Evolutionary conservation across 1,140 invertebrate genomes (phyloP).

Genomic region (Drosophila pruinosa): DNA sequence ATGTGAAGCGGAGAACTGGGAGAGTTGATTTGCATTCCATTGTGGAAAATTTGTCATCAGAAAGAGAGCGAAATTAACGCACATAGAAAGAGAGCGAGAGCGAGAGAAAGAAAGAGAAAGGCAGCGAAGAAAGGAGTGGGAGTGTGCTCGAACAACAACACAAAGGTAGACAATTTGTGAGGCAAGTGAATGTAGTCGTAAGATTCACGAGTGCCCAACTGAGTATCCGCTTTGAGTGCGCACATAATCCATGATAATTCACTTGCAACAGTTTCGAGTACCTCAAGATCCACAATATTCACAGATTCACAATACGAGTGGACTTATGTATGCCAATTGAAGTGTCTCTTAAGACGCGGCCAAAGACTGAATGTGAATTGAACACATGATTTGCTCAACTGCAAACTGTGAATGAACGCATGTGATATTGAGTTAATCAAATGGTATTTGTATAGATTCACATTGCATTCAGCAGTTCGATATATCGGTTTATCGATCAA

Average conservation of each 20-base stretch:
- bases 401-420: not conserved
- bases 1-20: not conserved
- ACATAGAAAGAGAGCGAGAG: not conserved
- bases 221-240: not conserved
- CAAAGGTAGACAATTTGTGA: not conserved
- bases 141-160: not conserved
- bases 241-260: constrained; percentile 3
- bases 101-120: not conserved
- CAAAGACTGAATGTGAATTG: not conserved
- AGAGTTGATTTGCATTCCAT: constrained; percentile 42
- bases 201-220: not conserved
- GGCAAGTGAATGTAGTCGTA: not conserved
- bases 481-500: no score
- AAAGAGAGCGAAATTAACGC: not conserved
- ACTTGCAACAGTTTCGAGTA: not conserved
- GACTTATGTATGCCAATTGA: not conserved
- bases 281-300: not conserved
- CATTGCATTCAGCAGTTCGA: not conserved
- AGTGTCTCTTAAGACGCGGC: not conserved
- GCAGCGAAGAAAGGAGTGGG: not conserved
- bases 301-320: not conserved
- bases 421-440: not conserved
- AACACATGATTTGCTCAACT: not conserved
- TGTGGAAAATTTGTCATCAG: constrained; percentile 39
- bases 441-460: not conserved